Conservation (phyloP, 2,888 invertebrate species). For the Polymixis flavicincta region DNA sequence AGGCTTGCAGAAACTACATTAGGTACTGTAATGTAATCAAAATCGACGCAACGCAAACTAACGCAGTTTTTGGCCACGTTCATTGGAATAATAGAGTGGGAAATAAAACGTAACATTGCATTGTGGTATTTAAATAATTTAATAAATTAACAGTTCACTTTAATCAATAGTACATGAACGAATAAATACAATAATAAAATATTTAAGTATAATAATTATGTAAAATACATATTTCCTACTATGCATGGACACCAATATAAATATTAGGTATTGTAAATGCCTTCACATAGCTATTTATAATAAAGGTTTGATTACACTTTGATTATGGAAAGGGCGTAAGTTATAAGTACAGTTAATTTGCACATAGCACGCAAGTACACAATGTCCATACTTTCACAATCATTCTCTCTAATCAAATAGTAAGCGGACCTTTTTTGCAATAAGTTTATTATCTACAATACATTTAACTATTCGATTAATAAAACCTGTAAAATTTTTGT, state of each 20-base stretch:
- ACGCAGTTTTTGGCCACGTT: background rate
- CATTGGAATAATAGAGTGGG: background rate
- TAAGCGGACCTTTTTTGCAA: constrained; percentile 27
- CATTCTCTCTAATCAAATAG: constrained; percentile 31
- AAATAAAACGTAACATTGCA: constrained; percentile 18
- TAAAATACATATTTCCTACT: constrained; percentile 58
- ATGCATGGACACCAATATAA: constrained; percentile 54
- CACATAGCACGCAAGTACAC: constrained; percentile 7
- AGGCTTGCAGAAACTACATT: no score
- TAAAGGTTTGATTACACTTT: constrained; percentile 32
- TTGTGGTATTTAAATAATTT: constrained; percentile 61
- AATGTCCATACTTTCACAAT: background rate
- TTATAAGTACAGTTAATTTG: constrained; percentile 16
- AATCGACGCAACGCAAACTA: no score
- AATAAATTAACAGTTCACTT: constrained; percentile 70
- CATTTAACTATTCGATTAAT: constrained; percentile 46
- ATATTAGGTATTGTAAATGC: constrained; percentile 42
- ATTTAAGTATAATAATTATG: constrained; percentile 52
- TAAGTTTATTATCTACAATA: constrained; percentile 38
- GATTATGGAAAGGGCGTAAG: constrained; percentile 14
- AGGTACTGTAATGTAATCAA: no score
- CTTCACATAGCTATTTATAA: constrained; percentile 26
- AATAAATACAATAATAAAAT: constrained; percentile 65
- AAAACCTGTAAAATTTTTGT: constrained; percentile 31
- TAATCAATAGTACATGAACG: constrained; percentile 59